Evolutionary conservation across 1,140 invertebrate species (phyloP).

Genomic region (Lordiphosa collinella): DNA sequence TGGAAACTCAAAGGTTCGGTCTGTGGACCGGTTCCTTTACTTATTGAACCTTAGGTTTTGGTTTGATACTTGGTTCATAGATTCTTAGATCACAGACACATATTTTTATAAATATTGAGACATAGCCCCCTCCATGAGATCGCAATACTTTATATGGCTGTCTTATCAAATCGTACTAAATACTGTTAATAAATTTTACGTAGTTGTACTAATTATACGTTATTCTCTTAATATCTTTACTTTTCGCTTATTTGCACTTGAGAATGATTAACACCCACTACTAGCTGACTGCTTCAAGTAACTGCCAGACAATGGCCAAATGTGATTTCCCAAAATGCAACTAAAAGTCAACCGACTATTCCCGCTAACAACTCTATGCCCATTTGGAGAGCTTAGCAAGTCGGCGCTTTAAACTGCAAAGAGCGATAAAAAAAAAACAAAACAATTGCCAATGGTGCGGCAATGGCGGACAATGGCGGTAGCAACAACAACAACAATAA

Average conservation of each 20-base stretch:
- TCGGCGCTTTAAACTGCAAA: constrained; percentile 22
- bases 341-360: constrained; percentile 28
- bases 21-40: too few relatives aligned
- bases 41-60: too few relatives aligned
- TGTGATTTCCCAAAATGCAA: constrained; percentile 7
- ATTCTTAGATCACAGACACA: too few relatives aligned
- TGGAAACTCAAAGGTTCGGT: too few relatives aligned
- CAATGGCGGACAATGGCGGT: constrained; percentile 33
- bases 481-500: constrained; percentile 7
- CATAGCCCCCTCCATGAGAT: too few relatives aligned
- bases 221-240: neutral
- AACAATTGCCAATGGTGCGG: constrained; percentile 44
- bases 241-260: neutral
- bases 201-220: too few relatives aligned
- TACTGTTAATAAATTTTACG: too few relatives aligned
- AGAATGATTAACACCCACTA: constrained; percentile 19
- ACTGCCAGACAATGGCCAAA: constrained; percentile 27
- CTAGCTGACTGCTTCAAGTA: neutral
- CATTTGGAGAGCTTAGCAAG: constrained; percentile 41
- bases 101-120: too few relatives aligned
- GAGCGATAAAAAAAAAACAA: constrained; percentile 39
- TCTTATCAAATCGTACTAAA: too few relatives aligned
- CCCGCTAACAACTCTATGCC: constrained; percentile 28
- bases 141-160: too few relatives aligned
- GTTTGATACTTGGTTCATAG: too few relatives aligned